Conservation (phyloP, 1,140 invertebrate genomes). For the Amyelois transitella region DNA sequence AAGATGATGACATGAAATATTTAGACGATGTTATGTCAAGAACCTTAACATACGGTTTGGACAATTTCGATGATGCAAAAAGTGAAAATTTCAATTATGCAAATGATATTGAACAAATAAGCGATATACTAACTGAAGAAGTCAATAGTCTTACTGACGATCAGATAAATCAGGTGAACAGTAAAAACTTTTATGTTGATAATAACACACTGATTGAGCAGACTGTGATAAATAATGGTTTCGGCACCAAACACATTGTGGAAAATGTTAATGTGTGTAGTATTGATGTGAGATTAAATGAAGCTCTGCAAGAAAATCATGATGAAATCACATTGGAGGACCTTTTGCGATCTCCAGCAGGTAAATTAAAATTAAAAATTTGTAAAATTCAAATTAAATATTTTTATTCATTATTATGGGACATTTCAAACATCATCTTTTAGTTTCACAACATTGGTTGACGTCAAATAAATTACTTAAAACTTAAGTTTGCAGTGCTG, state of each 20-base stretch:
- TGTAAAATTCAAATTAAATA: no score
- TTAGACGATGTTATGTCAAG: no score
- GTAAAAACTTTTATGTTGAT: neutral
- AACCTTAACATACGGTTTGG: neutral
- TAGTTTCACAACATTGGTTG: no score
- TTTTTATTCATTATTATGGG: no score
- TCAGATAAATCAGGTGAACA: neutral
- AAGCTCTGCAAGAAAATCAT: constrained; percentile 40
- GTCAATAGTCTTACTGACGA: neutral
- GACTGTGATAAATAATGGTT: neutral
- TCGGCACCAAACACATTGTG: neutral
- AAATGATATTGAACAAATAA: neutral
- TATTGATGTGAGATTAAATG: constrained; percentile 53
- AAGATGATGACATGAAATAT: neutral
- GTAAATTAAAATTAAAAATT: constrained; percentile 21
- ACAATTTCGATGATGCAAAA: neutral
- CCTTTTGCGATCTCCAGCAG: constrained; percentile 40
- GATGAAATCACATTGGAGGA: constrained; percentile 39
- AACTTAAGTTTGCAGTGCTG: no score
- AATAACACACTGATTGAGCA: neutral
- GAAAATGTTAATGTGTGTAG: neutral
- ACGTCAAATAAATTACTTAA: no score
- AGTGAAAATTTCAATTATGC: neutral
- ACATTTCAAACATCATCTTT: no score
- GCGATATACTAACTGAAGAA: neutral